Percentiles rank a stretch among this genome's conserved stretches.
Evolutionary conservation across 2,113 vertebrate genomes (phyloP).

Genomic region (Pleuronectes platessa): DNA sequence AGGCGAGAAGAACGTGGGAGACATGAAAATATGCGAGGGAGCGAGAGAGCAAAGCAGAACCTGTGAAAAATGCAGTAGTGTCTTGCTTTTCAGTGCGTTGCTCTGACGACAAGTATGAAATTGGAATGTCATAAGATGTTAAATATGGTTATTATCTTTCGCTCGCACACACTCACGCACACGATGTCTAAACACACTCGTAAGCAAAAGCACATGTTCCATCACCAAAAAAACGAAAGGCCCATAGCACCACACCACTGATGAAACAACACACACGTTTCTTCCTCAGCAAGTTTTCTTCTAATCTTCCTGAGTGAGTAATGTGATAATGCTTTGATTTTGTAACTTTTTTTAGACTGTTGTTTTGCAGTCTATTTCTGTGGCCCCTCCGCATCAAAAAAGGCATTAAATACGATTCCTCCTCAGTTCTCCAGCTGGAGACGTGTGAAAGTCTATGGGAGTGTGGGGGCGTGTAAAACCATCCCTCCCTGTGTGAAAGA

Average conservation of each 20-base stretch:
- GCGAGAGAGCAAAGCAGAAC: conserved; percentile 77
- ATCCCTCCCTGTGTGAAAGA: conserved; percentile 79
- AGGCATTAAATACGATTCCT: conserved; percentile 77
- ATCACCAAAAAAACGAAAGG: conserved; percentile 45
- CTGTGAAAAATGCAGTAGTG: conserved; percentile 81
- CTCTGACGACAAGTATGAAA: conserved; percentile 80
- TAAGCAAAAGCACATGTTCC: conserved; percentile 40
- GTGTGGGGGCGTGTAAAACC: conserved; percentile 79
- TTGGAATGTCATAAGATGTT: conserved; percentile 79
- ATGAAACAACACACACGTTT: conserved; percentile 46
- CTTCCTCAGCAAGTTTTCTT: conserved; percentile 42
- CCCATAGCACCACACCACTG: conserved; percentile 18
- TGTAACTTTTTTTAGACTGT: conserved; percentile 61
- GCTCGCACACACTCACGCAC: conserved; percentile 56
- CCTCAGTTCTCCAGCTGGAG: conserved; percentile 79
- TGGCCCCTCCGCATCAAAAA: conserved; percentile 71
- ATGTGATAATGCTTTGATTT: conserved; percentile 56
- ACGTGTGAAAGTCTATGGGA: conserved; percentile 81
- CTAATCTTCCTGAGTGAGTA: conserved; percentile 59
- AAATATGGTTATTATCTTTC: conserved; percentile 80
- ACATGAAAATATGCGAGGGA: conserved; percentile 77
- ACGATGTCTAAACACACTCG: conserved; percentile 39
- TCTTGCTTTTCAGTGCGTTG: conserved; percentile 70
- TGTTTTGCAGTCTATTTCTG: conserved; percentile 76
- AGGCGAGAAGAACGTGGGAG: conserved; percentile 77